Evolutionary conservation across 2,888 invertebrate species (phyloP).

Genomic region (Hartigia nigra): DNA sequence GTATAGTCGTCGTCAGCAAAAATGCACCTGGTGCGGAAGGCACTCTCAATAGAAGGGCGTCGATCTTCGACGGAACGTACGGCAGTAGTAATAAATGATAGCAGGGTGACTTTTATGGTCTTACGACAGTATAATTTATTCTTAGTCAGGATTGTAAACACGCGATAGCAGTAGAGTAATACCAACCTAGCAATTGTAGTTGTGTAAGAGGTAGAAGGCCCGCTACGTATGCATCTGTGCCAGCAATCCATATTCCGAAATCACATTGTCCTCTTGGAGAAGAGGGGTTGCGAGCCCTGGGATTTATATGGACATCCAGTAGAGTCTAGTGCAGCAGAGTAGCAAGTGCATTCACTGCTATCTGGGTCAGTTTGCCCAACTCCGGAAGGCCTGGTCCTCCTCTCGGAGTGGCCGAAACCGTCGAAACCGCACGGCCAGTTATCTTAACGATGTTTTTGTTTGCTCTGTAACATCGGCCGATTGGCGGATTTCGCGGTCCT

Average conservation of each 20-base stretch:
- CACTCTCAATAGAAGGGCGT: neutral
- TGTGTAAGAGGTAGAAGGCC: neutral
- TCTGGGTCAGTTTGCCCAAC: constrained; percentile 61
- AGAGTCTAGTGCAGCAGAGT: constrained; percentile 11
- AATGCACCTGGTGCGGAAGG: neutral
- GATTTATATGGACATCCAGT: constrained; percentile 31
- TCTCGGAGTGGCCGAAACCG: constrained; percentile 32
- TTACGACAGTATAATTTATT: neutral
- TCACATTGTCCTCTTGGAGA: constrained; percentile 30
- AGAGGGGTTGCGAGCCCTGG: constrained; percentile 10
- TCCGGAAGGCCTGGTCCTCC: constrained; percentile 15
- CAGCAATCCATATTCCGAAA: constrained; percentile 31
- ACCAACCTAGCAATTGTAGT: neutral
- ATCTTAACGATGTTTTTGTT: constrained; percentile 29
- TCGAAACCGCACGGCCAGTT: constrained; percentile 31
- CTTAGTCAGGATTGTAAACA: neutral
- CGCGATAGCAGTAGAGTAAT: neutral
- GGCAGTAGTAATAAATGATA: neutral
- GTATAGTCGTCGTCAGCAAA: neutral
- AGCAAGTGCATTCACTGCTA: constrained; percentile 53
- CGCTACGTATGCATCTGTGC: constrained; percentile 4
- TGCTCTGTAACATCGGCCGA: constrained; percentile 1
- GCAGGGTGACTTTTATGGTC: neutral
- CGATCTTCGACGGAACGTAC: neutral
- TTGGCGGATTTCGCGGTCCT: neutral